Evolutionary conservation across 2,888 invertebrate species (phyloP).

Genomic region (Diogma glabrata): DNA sequence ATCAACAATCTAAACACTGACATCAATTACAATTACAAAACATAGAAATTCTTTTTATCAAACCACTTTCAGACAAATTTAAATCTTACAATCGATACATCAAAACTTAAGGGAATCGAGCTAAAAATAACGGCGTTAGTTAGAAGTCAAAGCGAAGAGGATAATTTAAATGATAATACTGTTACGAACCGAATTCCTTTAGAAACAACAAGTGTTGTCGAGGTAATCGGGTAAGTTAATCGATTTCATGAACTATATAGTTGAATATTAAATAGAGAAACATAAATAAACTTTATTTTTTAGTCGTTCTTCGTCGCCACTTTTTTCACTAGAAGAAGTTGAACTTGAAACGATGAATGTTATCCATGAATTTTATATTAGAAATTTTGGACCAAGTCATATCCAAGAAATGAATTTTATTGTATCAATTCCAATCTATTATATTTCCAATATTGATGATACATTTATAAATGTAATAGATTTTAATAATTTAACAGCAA

Average conservation of each 20-base stretch:
- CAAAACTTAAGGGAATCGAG: constrained; percentile 21
- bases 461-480: constrained; percentile 29
- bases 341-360: neutral
- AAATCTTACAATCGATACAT: too few species aligned
- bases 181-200: constrained; percentile 26
- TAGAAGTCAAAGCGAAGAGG: constrained; percentile 33
- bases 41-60: too few species aligned
- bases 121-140: constrained; percentile 30
- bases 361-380: constrained; percentile 21
- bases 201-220: constrained; percentile 32
- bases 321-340: neutral
- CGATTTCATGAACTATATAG: too few species aligned
- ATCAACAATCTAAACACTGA: too few species aligned
- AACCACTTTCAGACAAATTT: too few species aligned
- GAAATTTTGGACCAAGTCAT: constrained; percentile 34
- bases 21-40: too few species aligned
- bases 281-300: neutral
- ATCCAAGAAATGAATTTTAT: constrained; percentile 29
- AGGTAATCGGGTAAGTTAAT: constrained; percentile 29
- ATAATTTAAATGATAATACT: constrained; percentile 27
- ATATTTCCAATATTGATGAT: constrained; percentile 26
- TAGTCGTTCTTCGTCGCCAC: neutral
- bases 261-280: too few species aligned
- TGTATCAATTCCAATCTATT: constrained; percentile 32
- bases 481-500: constrained; percentile 25